These are phyloP conservation scores for Marisa cornuarietis DNA, from an alignment of 1,140 invertebrate genomes.

Conservation along the genomic window DNA sequence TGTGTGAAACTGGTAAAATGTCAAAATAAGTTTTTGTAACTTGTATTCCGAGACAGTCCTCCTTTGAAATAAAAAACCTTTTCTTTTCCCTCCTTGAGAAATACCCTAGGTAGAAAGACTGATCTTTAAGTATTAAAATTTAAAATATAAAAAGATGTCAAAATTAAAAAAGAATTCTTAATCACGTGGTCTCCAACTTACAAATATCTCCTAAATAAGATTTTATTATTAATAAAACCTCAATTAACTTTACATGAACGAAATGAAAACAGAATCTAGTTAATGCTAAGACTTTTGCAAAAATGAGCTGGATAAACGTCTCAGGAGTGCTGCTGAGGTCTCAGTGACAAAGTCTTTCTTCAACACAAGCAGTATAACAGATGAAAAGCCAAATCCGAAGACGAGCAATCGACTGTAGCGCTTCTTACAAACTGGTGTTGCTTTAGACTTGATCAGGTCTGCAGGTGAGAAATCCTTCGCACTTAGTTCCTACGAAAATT, in stretches of 20 bases:
- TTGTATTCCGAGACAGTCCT: too few species aligned
- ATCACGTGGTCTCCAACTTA: background rate
- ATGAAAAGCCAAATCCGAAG: background rate
- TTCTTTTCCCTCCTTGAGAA: too few species aligned
- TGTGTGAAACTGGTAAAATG: too few species aligned
- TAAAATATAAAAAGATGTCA: too few species aligned
- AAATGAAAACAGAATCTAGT: too few species aligned
- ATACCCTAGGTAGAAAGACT: too few species aligned
- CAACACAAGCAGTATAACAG: conserved; percentile 26
- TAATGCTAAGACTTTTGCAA: background rate
- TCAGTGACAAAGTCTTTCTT: conserved; percentile 17
- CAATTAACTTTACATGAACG: too few species aligned
- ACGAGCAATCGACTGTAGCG: conserved; percentile 14
- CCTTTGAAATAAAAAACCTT: too few species aligned
- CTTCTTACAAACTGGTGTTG: background rate
- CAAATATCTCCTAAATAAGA: background rate
- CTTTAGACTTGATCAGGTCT: conserved; percentile 22
- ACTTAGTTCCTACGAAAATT: conserved; percentile 27
- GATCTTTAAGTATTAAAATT: too few species aligned
- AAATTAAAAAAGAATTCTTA: too few species aligned
- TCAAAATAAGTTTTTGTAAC: too few species aligned
- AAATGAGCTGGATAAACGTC: background rate
- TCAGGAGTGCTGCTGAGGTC: background rate
- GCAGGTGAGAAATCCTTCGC: conserved; percentile 26
- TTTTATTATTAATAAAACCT: background rate